Evolutionary conservation across 37 sponge, comb jelly and placozoan genomes (phyloP).

Genomic region (Oopsacas minuta): DNA sequence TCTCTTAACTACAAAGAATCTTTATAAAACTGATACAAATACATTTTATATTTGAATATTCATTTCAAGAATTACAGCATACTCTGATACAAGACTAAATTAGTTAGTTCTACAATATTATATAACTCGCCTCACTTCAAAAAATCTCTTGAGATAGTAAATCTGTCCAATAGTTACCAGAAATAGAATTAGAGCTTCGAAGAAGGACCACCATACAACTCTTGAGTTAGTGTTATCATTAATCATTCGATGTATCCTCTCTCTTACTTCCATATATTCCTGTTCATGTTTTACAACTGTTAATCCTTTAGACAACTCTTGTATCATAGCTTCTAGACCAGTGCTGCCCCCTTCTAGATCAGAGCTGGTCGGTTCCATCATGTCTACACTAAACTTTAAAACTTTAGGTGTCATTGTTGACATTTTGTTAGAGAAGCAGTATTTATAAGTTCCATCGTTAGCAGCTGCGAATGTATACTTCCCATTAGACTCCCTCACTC

Average conservation of each 20-base stretch:
- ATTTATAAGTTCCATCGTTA: conserved; percentile 85
- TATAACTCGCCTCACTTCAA: conserved; percentile 92
- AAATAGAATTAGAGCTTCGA: conserved; percentile 80
- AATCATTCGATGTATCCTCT: conserved; percentile 88
- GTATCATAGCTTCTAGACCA: conserved; percentile 72
- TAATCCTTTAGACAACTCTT: conserved; percentile 59
- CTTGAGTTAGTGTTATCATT: conserved; percentile 94
- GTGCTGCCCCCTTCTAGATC: conserved; percentile 49
- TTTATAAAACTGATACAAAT: too few species aligned
- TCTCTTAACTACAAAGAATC: too few species aligned
- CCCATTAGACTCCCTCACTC: conserved; percentile 86
- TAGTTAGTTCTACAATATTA: too few species aligned
- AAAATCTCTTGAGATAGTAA: conserved; percentile 95
- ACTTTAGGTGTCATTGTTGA: conserved; percentile 94
- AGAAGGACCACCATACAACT: conserved; percentile 99
- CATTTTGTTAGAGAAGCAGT: conserved; percentile 97
- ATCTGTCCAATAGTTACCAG: conserved; percentile 93
- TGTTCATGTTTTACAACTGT: conserved; percentile 91
- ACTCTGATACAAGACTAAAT: too few species aligned
- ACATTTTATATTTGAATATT: too few species aligned
- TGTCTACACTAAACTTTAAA: conserved; percentile 89
- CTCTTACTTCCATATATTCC: conserved; percentile 98
- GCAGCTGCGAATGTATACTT: conserved; percentile 93
- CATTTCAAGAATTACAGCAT: too few species aligned
- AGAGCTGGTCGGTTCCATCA: conserved; percentile 55